Evolutionary conservation across 1,140 invertebrate genomes (phyloP).

Genomic region (Drosophila tristis): DNA sequence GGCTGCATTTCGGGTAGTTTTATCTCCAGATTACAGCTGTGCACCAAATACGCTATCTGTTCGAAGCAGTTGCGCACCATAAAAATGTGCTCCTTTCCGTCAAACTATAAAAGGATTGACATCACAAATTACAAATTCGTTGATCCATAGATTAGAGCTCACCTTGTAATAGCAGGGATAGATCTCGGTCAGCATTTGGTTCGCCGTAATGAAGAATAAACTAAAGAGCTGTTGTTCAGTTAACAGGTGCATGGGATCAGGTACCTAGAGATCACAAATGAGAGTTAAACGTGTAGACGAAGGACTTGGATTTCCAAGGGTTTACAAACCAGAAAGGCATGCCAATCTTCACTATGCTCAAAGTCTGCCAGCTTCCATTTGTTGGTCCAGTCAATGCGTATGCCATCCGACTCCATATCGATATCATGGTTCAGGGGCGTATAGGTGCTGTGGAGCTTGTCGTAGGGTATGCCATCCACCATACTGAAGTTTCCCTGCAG

Average conservation of each 20-base stretch:
- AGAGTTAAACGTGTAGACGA: too few species aligned
- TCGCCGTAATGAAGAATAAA: constrained; percentile 54
- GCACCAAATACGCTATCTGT: constrained; percentile 61
- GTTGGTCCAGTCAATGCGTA: constrained; percentile 57
- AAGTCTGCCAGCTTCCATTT: constrained; percentile 40
- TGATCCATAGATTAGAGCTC: background rate
- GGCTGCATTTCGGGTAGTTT: constrained; percentile 30
- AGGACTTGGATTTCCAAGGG: background rate
- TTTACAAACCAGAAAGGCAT: constrained; percentile 64
- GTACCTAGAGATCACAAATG: constrained; percentile 38
- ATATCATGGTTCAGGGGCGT: constrained; percentile 63
- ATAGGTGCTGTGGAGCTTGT: constrained; percentile 60
- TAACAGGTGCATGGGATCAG: constrained; percentile 48
- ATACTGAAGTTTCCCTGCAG: constrained; percentile 59
- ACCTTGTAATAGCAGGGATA: constrained; percentile 82
- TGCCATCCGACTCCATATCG: constrained; percentile 57
- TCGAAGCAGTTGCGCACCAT: constrained; percentile 69
- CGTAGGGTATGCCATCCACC: constrained; percentile 64
- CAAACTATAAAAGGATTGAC: constrained; percentile 31
- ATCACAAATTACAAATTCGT: background rate
- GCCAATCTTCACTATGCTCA: constrained; percentile 61
- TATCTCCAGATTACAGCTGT: constrained; percentile 54
- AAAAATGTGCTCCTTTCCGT: constrained; percentile 60
- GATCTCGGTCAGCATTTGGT: constrained; percentile 49
- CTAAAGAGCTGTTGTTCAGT: constrained; percentile 61